Conservation (phyloP, 92 coral and sea anemone genomes). For the Muricea muricata region DNA sequence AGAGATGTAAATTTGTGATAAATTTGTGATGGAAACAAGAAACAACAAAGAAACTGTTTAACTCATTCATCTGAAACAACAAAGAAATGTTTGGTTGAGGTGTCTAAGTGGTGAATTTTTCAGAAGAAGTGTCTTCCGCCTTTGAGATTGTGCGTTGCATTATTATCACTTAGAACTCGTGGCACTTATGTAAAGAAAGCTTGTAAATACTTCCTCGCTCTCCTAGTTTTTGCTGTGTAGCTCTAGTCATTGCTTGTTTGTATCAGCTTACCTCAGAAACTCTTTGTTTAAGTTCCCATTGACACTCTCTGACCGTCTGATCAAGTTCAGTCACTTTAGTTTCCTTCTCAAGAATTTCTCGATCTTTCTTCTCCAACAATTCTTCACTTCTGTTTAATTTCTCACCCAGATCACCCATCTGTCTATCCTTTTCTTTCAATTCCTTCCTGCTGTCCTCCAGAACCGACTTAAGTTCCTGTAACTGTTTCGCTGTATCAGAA, state of each 20-base stretch:
- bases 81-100: no score
- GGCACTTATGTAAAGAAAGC: no score
- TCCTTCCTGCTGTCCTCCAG: conserved; percentile 79
- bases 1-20: no score
- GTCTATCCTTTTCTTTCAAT: conserved; percentile 76
- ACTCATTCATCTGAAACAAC: no score
- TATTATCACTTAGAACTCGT: no score
- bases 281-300: conserved; percentile 84
- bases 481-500: conserved; percentile 79
- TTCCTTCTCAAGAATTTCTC: conserved; percentile 76
- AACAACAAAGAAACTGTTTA: no score
- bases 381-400: conserved; percentile 93
- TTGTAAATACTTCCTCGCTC: no score
- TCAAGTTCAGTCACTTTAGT: conserved; percentile 85
- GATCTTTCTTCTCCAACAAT: conserved; percentile 85
- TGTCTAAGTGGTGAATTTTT: no score
- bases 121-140: no score
- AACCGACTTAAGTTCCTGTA: conserved; percentile 78
- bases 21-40: no score
- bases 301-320: conserved; percentile 85
- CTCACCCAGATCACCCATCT: conserved; percentile 85
- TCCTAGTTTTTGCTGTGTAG: no score
- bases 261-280: conserved; percentile 78
- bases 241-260: not conserved
- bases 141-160: no score